Evolutionary conservation across 2,888 invertebrate species (phyloP), one percentile per base, ranked within the genome.

Genomic region (Gryllus longicercus): DNA sequence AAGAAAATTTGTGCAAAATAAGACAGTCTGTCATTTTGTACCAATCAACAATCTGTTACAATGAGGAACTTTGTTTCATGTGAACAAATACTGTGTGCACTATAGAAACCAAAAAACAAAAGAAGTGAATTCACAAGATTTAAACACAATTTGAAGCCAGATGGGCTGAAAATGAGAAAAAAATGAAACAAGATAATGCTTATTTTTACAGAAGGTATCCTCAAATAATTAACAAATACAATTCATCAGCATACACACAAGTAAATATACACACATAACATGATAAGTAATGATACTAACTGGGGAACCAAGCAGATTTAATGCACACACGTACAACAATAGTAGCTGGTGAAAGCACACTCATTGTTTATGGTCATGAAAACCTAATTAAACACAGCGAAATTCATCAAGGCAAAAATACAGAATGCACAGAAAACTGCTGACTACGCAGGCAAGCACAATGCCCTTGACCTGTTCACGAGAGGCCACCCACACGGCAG

Each of bases 301-400:
- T 63, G 63, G 63, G 38, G 63, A 4, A 18, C 63, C 63, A 63
- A 63, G 63, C 63, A 63, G n/a, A 38, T 5, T 16, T 63, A 18
- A 63, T 63, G 63, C 63, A 63, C 63, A 63, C 63, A 63, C 63
- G 63, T 18, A 63, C 63, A 63, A 38, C 38, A 38, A 38, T 38
- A 38, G 63, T 63, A 63, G 63, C 63, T 63, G 63, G 63, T 63
- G 63, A 63, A 63, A 63, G 63, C 63, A 63, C 63, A 63, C 63
- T 63, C 4, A 63, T 63, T 63, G 63, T 18, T 63, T 63, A 63
- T 63, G 63, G 63, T 18, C 16, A 63, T 38, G 38, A 8, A 38
- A 38, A 38, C 38, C 38, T n/a, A 63, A 63, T 63, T 14, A 63
- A 63, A 63, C n/a, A 63, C 63, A 63, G 63, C 63, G n/a, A 18